Base-by-base conservation (phyloP, 2,797 vertebrate genomes). In the Zenarchopterus dispar region DNA sequence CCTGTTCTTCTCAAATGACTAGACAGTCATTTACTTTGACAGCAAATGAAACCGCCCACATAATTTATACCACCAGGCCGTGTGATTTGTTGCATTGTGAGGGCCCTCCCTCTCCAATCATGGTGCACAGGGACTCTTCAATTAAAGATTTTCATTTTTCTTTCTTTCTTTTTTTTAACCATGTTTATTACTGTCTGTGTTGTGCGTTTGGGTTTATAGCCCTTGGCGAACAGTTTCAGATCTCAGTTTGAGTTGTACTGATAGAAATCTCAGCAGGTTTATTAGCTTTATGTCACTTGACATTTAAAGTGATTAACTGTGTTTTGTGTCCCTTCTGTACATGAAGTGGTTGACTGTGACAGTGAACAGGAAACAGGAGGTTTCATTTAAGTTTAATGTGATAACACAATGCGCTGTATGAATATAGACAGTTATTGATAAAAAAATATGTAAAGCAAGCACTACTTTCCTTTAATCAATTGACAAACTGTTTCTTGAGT, bases 201-300 rank as follows among this genome's bases (percentile, higher is more conserved):
- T 8, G 16, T 11, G n/a, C 2, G 19, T 18, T 41, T 17, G 52
- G 6, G 51, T 22, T 22, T 39, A 13, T 54, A 39, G 13, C 39
- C 33, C 15, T n/a, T 54, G 28, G n/a, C 43, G n/a, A 44, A 44
- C 43, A 2, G n/a, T 44, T 44, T n/a, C 8, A 41, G 24, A 47
- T 62, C 51, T 16, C 2, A 50, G 43, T 41, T 62, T 11, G 6
- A 68, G 62, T 16, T 15, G 46, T 22, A 0, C 47, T 3, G 36
- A 60, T 24, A 65, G 23, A 65, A 65, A 71, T 49, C 43, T 73
- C 54, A 63, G 54, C 48, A 22, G 62, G 22, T 71, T 71, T 42
- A 63, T 70, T 26, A 1, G 1, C 1, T 62, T 66, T 50, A 52
- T 59, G 65, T 36, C 18, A 4, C 49, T 52, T 47, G 67, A 72